Conservation (phyloP, 1,140 invertebrate genomes). For the Drosophila littoralis region DNA sequence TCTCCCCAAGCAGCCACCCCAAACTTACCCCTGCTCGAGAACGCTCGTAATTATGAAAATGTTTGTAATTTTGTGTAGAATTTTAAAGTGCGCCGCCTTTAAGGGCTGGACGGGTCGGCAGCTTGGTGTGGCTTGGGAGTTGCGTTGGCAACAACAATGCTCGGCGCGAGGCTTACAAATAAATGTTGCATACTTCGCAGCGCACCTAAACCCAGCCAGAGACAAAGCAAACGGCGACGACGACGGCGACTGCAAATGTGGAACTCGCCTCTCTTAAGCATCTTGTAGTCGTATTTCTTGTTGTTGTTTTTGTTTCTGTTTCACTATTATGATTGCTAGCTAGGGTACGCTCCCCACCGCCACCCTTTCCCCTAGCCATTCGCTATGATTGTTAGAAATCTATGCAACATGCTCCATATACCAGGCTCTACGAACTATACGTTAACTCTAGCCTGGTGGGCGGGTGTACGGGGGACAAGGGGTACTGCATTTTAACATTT, state of each 20-base stretch:
- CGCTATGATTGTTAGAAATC: slow-evolving; percentile 30
- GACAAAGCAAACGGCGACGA: slow-evolving; percentile 30
- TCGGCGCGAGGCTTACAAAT: slow-evolving; percentile 35
- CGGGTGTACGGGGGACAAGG: not conserved
- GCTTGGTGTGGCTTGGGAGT: not conserved
- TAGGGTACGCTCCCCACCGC: not conserved
- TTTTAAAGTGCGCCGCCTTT: slow-evolving; percentile 41
- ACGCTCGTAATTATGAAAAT: slow-evolving; percentile 51
- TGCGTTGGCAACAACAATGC: slow-evolving; percentile 31
- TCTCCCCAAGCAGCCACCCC: not conserved
- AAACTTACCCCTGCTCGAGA: not conserved
- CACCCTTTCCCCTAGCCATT: not conserved
- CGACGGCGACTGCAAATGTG: slow-evolving; percentile 9
- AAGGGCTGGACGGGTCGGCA: not conserved
- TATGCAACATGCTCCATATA: slow-evolving; percentile 42
- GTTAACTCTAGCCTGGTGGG: not conserved
- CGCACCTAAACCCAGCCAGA: slow-evolving; percentile 36
- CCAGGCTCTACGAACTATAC: not conserved
- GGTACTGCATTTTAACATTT: slow-evolving; percentile 22
- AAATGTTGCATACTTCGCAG: slow-evolving; percentile 55
- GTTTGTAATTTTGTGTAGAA: slow-evolving; percentile 38
- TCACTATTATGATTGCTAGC: slow-evolving; percentile 22
- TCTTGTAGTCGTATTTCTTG: slow-evolving; percentile 24
- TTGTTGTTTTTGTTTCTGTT: slow-evolving; percentile 7
- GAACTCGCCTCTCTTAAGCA: slow-evolving; percentile 14